Evolutionary conservation across 2,888 invertebrate genomes (phyloP), one percentile per base, ranked within the genome.

Genomic region (Cybosia mesomella): DNA sequence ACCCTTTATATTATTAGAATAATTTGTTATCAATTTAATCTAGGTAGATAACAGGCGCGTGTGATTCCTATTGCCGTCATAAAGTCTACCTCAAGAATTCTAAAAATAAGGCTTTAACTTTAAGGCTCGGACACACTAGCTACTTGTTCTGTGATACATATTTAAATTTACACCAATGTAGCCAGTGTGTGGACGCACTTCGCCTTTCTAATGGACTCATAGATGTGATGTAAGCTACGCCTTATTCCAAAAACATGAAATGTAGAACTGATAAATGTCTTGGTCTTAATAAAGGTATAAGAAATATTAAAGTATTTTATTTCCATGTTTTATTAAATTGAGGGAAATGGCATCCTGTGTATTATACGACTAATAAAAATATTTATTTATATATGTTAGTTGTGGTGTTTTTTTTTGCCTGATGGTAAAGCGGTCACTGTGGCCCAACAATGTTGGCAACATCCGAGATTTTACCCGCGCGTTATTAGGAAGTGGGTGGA

Each of bases 271-370:
- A 63, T 43, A 34, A 43, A 76, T 70, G 72, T 78, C 62, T 62
- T 78, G 71, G 68, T 77, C 76, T 70, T 73, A 77, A 73, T 77
- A 77, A 76, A 77, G 62, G 65, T 67, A 68, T 74, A 66, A 55
- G 57, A 76, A 73, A 59, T 57, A 15, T 21, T 13, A 3, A 0
- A 10, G 15, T 49, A 7, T 54, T 13, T 66, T 58, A 70, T 61
- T 49, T 57, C 9, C 22, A 22, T 63, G 1, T 15, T 36, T 7
- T 32, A 24, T 5, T 1, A 8, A 1, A 10, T n/a, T 58, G n/a
- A n/a, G 32, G 3, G 32, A 32, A 32, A 32, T 32, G 4, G 32
- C 7, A 7, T n/a, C n/a, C n/a, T n/a, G n/a, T n/a, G n/a, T n/a
- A n/a, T n/a, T n/a, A n/a, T n/a, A n/a, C n/a, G n/a, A n/a, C n/a